Evolutionary conservation across 2,888 invertebrate genomes (phyloP), one percentile per base, ranked within the genome.

Genomic region (Dynastes grantii): DNA sequence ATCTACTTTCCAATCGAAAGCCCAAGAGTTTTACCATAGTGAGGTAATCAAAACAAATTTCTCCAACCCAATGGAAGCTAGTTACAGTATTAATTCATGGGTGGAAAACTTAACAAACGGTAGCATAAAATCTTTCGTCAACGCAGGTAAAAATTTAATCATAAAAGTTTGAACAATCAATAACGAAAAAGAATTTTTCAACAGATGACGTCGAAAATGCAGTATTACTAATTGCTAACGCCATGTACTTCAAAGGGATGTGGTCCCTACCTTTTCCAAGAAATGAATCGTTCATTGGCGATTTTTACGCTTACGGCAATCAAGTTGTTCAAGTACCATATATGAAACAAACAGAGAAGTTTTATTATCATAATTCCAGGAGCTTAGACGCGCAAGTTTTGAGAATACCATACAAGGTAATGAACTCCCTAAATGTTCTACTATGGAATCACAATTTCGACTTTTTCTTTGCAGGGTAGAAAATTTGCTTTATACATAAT

Each of bases 181-280:
- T 5, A 37, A 37, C 32, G 32, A 37, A 37, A 37, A 22, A 6
- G 8, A 2, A 45, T 65, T 75, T 37, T 67, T 61, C 88, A 88
- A 55, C 87, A 92, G 92, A 90, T 85, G 92, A 92, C 79, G 85
- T 95, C 0, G 85, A 90, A 37, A 90, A 92, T 73, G 91, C 93
- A 27, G 90, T 93, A 2, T 90, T 96, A 86, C 83, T 96, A 63
- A 88, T 96, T 58, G 90, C 94, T 45, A 96, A 95, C 88, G 94
- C 95, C 0, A 89, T 97, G 45, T 96, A 93, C 89, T 96, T 96
- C 90, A 94, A 95, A 86, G 96, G 96, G 0, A 89, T 91, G 0
- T 97, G 97, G 97, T 90, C 91, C 0, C 90, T 92, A 80, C 92
- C 92, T 83, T 96, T 96, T 85, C 89, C 91, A 0, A 90, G 91